Evolutionary conservation across 2,888 invertebrate species (phyloP), one percentile per base, ranked within the genome.

Genomic region (Thera obeliscata): DNA sequence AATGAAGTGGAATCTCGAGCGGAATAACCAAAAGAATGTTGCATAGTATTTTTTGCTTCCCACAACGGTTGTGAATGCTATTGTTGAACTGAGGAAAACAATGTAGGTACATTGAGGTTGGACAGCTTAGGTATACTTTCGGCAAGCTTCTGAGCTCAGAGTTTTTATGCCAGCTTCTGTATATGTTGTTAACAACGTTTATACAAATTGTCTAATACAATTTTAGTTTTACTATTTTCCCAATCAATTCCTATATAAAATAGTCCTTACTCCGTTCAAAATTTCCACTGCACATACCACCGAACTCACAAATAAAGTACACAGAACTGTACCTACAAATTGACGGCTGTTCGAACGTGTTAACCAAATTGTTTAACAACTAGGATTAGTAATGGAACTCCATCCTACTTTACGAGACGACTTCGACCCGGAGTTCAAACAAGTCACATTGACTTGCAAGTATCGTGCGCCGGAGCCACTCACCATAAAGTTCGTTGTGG

Each of bases 361-460:
- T 61, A 69, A 74, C 63, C 55, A 52, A 75, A 72, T 75, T 76
- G 62, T 67, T 72, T 67, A 75, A 67, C 69, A 75, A 67, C 69
- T 89, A 92, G 92, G 91, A 74, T 81, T 91, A 76, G 76, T 90
- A 70, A 92, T 92, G 91, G 92, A 92, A 88, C 87, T 92, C 36
- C 89, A 88, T 67, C 91, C 91, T 56, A 84, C 83, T 67, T 83
- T 91, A 70, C 79, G 82, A 69, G 84, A 87, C 61, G 77, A 75
- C 60, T 71, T 75, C 49, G 69, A 77, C 49, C 74, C 80, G 68
- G 72, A 77, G 9, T 74, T 76, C 35, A 76, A 77, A 66, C 81
- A 72, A 56, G 87, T 91, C 41, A 87, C 84, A 0, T 82, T 91
- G 71, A 86, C 81, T 11, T 92, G 92, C 86, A 91, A 90, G 78